A percentile compares a stretch with the other conserved stretches of the same genome.
These are phyloP conservation scores for Tiphia femorata DNA, from an alignment of 2,888 invertebrate genomes.

Conservation along the genomic window DNA sequence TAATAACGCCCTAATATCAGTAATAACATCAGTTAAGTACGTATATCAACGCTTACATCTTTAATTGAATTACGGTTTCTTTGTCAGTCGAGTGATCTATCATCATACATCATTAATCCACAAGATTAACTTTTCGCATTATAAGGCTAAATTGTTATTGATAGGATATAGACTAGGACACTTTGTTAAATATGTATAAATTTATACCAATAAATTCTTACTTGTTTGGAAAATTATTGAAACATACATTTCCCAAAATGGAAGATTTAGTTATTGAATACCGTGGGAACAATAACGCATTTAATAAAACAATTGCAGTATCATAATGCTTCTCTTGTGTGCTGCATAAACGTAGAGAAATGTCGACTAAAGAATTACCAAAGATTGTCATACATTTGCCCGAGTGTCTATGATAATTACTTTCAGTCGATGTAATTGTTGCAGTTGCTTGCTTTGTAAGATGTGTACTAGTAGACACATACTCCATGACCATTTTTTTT, in stretches of 20 bases:
- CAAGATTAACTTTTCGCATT: conserved; percentile 7
- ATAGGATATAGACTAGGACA: conserved; percentile 29
- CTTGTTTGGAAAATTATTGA: conserved; percentile 22
- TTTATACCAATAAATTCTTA: conserved; percentile 21
- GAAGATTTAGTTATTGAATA: conserved; percentile 30
- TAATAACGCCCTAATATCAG: conserved; percentile 5
- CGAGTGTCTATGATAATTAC: too few relatives aligned
- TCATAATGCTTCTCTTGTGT: too few relatives aligned
- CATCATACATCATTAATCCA: conserved; percentile 5
- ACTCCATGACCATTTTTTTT: too few relatives aligned
- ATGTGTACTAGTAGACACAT: too few relatives aligned
- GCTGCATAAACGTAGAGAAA: too few relatives aligned
- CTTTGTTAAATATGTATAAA: conserved; percentile 27
- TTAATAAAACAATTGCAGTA: not conserved
- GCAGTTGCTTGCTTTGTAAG: too few relatives aligned
- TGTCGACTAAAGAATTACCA: too few relatives aligned
- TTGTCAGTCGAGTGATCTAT: conserved; percentile 21
- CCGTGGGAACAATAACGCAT: not conserved
- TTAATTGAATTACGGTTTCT: not conserved
- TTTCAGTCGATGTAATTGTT: too few relatives aligned
- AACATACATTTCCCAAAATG: conserved; percentile 30
- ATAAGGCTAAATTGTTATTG: conserved; percentile 4
- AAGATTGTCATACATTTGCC: too few relatives aligned
- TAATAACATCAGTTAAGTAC: conserved; percentile 21
- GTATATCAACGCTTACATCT: conserved; percentile 16